Base-by-base conservation (phyloP, 37 sponge, comb jelly and placozoan genomes). In the Mnemiopsis leidyi region DNA sequence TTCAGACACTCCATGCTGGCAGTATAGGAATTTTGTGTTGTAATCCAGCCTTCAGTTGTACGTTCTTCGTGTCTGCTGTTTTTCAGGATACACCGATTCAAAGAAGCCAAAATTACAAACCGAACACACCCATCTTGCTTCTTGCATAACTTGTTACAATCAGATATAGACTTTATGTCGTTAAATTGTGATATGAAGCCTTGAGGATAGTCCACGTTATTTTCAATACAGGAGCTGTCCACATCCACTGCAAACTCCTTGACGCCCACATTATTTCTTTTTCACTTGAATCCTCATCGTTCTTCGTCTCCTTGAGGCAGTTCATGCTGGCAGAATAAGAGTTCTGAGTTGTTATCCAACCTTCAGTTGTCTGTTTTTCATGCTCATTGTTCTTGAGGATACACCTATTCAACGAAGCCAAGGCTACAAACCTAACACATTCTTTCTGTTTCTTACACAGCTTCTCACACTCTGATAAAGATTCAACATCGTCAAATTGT, bases 341-440 rank as follows among this genome's bases (percentile, higher is more conserved):
- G n/a, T n/a, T n/a, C n/a, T n/a, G n/a, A n/a, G n/a, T n/a, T n/a
- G n/a, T n/a, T n/a, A n/a, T n/a, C n/a, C n/a, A n/a, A n/a, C n/a
- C n/a, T n/a, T n/a, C n/a, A n/a, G n/a, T n/a, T 2, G 82, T 79
- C 3, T 38, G 36, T 31, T 36, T 20, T 1, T 5, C 16, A 23
- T 79, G 82, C 32, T 36, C 32, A 20, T 33, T 79, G 26, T 79
- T 38, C 82, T 79, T 79, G 36, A 79, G 37, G 37, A 79, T 21
- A 32, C 82, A 79, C 35, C 18, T 26, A 7, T 23, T 9, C 5
- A 38, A 31, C 82, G 1, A 23, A 21, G 37, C 28, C 23, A 79
- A 26, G 35, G 7, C 36, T 30, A 79, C 82, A 7, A 79, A 36
- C 82, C 18, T 36, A 20, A 26, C 82, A 34, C 82, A 79, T 30